Evolutionary conservation across 2,113 vertebrate genomes (phyloP), one percentile per base, ranked within the genome.

Genomic region (Dasyurus viverrinus): DNA sequence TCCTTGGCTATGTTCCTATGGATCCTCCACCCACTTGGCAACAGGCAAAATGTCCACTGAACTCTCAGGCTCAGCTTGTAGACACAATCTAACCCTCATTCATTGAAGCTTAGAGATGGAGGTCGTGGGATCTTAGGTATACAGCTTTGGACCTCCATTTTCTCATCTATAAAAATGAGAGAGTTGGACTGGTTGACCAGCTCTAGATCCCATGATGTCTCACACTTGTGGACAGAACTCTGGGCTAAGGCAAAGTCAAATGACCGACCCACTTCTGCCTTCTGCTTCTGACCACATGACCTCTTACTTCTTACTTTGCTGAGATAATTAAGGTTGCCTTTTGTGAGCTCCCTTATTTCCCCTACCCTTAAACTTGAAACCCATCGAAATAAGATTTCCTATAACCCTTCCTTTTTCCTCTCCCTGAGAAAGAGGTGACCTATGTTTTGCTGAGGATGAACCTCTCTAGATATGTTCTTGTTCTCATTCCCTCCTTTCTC

Each of bases 1-100:
- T 94, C 91, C 42, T 94, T n/a, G 91, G 90, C 57, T 57, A 90
- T 30, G 89, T 95, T 96, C 94, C 57, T 90, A 89, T 27, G 89
- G 90, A 84, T 30, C 55, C 91, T 52, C 93, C 53, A 54, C 4
- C 53, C 89, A 50, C 68, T 9, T 22, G 94, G 91, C 89, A 91
- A 92, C 55, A 91, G 54, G 93, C 84, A 26, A 89, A 90, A 55
- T 60, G 89, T 89, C 53, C 50, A 26, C 53, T 53, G 26, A 84
- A 89, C 89, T 95, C 92, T 55, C n/a, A 36, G 46, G 54, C 60
- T 52, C 90, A 90, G 90, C 84, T 97, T 91, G 92, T 89, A 92
- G 93, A 93, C 76, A 94, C 84, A 53, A 90, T n/a, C 53, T 3
- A 92, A n/a, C 68, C 57, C 93, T 94, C 48, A 53, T 14, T 91